Evolutionary conservation across 2,888 invertebrate species (phyloP).

Genomic region (Rhopalosiphum nymphaeae): DNA sequence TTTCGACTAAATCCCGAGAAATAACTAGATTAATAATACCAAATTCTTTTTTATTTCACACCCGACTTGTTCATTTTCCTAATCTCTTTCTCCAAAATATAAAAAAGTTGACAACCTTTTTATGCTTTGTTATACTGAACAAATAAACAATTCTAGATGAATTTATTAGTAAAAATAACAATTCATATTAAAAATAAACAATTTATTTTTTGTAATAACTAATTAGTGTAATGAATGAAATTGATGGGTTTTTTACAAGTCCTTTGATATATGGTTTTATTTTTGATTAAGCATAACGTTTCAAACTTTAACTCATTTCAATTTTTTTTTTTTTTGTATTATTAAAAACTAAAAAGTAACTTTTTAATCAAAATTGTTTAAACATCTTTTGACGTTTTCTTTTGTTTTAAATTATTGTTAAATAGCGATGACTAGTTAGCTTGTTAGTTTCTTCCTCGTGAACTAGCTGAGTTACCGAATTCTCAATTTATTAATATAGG

Average conservation of each 20-base stretch:
- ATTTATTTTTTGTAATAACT: neutral
- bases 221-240: neutral
- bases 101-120: neutral
- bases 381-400: neutral
- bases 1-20: neutral
- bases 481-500: neutral
- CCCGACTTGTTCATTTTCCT: neutral
- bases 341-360: neutral
- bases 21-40: neutral
- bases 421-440: neutral
- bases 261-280: neutral
- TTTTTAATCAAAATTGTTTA: neutral
- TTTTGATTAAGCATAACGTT: neutral
- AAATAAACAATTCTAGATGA: neutral
- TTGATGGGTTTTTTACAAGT: neutral
- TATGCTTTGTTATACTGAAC: neutral
- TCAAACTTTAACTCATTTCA: neutral
- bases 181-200: neutral
- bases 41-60: neutral
- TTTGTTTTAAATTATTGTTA: neutral
- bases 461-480: neutral
- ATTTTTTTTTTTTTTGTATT: neutral
- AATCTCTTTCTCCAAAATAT: neutral
- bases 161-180: too few species aligned
- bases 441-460: neutral